A percentile compares a stretch with the other conserved stretches of the same genome.
Conservation (phyloP, 2,113 vertebrate genomes). For the Mirza zaza region DNA sequence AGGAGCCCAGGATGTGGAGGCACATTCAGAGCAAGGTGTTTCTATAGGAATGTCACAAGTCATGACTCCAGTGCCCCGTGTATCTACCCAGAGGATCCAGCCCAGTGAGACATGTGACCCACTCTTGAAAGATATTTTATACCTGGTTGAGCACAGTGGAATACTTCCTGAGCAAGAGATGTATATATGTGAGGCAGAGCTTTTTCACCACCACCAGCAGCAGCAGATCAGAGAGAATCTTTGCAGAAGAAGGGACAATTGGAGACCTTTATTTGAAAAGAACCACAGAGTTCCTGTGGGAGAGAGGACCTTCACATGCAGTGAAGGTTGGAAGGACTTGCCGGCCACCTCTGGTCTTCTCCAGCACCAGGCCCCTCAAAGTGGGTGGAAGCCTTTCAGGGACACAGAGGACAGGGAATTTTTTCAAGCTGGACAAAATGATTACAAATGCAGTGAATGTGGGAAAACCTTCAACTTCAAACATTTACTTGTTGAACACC, state of each 20-base stretch:
- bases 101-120: neutral
- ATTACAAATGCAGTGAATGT: neutral
- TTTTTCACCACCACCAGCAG: neutral
- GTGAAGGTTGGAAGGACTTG: neutral
- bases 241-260: neutral
- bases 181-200: neutral
- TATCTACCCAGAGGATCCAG: neutral
- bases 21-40: neutral
- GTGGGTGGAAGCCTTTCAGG: neutral
- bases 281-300: neutral
- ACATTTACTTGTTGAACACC: neutral
- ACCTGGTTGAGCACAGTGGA: fast-evolving
- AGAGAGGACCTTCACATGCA: neutral
- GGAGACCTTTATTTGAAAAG: neutral
- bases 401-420: neutral
- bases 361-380: neutral
- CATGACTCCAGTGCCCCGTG: neutral
- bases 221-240: neutral
- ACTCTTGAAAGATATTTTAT: neutral
- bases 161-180: neutral
- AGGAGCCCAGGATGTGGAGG: neutral
- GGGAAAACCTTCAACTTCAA: neutral
- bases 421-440: neutral
- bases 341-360: neutral
- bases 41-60: neutral